Evolutionary conservation across 2,113 vertebrate species (phyloP), one percentile per base, ranked within the genome.

Genomic region (Lathamus discolor): DNA sequence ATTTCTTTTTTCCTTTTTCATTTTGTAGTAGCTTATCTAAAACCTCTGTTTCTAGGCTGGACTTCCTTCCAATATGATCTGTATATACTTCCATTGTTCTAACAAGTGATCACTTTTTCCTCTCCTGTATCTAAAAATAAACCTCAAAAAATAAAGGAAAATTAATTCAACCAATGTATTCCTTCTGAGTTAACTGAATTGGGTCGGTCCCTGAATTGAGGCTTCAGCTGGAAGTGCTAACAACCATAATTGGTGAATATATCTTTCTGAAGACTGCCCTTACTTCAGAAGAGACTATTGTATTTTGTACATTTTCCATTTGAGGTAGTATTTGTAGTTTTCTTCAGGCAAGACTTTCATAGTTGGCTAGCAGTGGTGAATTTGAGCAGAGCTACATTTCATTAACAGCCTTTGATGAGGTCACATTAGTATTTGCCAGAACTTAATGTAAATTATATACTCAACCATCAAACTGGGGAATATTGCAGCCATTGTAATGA

Each of bases 121-220:
- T 93, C 51, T 84, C 28, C 46, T 59, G 7, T 54, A 51, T 75
- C 83, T 93, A 83, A 95, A 86, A 93, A 92, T 86, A 92, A 90
- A 70, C 19, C 41, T 70, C 15, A 54, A 25, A 44, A 84, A 92
- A 33, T 41, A 73, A 13, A 88, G 69, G 55, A 84, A 92, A 78
- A 86, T 86, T 63, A 86, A 37, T 83, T 83, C 49, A 83, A 66
- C 33, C 23, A 19, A 10, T 44, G 55, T 28, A 27, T 76, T 91
- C 39, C 69, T 66, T 77, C 46, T 63, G 66, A 55, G 27, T 82
- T 91, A 44, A 59, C 31, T 74, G 4, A 51, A 37, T 83, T 0
- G 0, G n/a, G 8, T 63, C 90, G 31, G 28, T 67, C 83, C 1
- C 5, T 54, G 68, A 83, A 10, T 62, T 74, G 22, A 74, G 43